Conservation (phyloP, 2,113 vertebrate species). For the Dromas ardeola region DNA sequence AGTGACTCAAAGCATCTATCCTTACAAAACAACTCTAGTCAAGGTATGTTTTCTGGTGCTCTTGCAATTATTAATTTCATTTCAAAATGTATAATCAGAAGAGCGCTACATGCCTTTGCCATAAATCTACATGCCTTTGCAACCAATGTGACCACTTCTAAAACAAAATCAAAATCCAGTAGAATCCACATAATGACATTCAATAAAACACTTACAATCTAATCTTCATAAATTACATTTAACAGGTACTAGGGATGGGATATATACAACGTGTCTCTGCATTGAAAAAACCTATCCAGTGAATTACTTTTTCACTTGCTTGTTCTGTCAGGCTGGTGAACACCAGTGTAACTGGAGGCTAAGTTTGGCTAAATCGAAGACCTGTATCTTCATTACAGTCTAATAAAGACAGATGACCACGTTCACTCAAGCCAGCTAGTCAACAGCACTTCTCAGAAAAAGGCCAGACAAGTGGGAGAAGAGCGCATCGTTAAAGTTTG, state of each 20-base stretch:
- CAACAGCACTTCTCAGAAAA: not conserved
- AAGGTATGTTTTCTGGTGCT: not conserved
- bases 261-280: not conserved
- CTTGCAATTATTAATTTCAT: not conserved
- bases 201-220: not conserved
- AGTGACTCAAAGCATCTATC: not conserved
- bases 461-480: not conserved
- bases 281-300: not conserved
- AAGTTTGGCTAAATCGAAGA: not conserved
- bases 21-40: not conserved
- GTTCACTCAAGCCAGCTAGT: not conserved
- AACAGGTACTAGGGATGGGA: not conserved
- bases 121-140: too few species aligned
- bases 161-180: not conserved
- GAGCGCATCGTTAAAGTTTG: not conserved
- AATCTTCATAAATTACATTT: not conserved
- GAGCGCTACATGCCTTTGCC: not conserved
- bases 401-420: not conserved
- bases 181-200: not conserved
- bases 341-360: not conserved
- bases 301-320: not conserved
- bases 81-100: not conserved
- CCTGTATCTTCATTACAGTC: not conserved
- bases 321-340: not conserved
- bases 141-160: not conserved